Base-by-base conservation (phyloP, 2,888 invertebrate genomes). In the Drosophila phalerata region DNA sequence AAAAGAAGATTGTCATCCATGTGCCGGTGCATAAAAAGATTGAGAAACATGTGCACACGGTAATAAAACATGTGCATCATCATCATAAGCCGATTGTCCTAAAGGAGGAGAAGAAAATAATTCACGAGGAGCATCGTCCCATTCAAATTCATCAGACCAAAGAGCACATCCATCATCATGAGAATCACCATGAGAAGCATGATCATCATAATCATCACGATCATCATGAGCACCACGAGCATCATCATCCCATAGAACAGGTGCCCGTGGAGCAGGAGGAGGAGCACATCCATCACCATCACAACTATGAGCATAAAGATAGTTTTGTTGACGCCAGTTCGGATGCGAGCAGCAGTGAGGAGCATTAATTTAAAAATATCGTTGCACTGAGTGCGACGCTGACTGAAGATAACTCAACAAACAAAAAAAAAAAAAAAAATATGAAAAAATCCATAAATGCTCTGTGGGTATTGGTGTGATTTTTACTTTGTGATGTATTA, bases 21-120 rank as follows among this genome's bases (percentile, higher is more conserved):
- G 90, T 93, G 49, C 93, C 93, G 40, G 79, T 93, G 13, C 90
- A 92, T 47, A 91, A 92, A 47, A 91, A 92, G 74, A 88, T 92
- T 43, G 92, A 93, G 70, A 92, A 92, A 68, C 93, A 93, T 77
- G 90, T 91, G 0, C 93, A 93, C 45, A 93, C 93, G 2, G 81
- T 92, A 19, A 84, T 92, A 3, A 93, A 92, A 66, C 92, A 92
- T 63, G 88, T 93, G 17, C 93, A 93, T 76, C 92, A 93, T 75
- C 92, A 93, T 79, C 92, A 92, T 73, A 92, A 92, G 79, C 93
- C 92, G 34, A 89, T 92, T 67, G 88, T 93, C 15, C 82, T 92
- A n/a, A 93, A 92, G 77, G 92, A 92, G 79, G 92, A 92, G 69
- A 93, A 92, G 74, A 92, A 92, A 75, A 87, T 92, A 17, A 91